Evolutionary conservation across 1,140 invertebrate genomes (phyloP).

Genomic region (Danaus plexippus): DNA sequence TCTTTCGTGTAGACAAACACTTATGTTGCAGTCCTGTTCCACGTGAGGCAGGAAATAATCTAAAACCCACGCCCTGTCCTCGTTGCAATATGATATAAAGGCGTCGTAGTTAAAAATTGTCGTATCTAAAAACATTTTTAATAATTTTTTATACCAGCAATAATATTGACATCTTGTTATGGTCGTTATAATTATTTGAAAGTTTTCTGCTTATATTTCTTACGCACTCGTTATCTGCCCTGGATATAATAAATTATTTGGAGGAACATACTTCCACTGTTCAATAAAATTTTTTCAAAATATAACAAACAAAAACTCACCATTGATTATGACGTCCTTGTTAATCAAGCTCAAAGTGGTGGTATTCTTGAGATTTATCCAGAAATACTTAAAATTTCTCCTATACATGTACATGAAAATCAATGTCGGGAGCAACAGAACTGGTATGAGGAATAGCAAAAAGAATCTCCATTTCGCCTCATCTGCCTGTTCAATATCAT

Average conservation of each 20-base stretch:
- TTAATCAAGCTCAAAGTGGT: slow-evolving; percentile 61
- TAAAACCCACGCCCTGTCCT: slow-evolving; percentile 74
- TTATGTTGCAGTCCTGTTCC: slow-evolving; percentile 70
- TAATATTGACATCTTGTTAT: too few species aligned
- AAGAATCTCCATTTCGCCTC: slow-evolving; percentile 22
- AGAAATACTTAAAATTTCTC: slow-evolving; percentile 72
- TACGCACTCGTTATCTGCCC: too few species aligned
- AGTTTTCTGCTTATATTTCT: too few species aligned
- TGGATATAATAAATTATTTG: too few species aligned
- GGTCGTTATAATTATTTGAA: too few species aligned
- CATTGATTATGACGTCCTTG: slow-evolving; percentile 40
- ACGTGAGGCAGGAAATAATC: slow-evolving; percentile 74
- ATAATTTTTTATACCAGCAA: too few species aligned
- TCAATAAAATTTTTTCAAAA: neutral
- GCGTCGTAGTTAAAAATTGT: slow-evolving; percentile 54
- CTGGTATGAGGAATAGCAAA: slow-evolving; percentile 30
- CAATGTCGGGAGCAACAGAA: slow-evolving; percentile 35
- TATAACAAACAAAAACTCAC: slow-evolving; percentile 30
- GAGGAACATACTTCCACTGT: too few species aligned
- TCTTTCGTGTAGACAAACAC: slow-evolving; percentile 76
- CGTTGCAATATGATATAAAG: slow-evolving; percentile 77
- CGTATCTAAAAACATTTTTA: slow-evolving; percentile 28
- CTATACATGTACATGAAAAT: slow-evolving; percentile 51
- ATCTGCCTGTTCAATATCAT: slow-evolving; percentile 21
- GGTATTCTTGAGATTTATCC: slow-evolving; percentile 71